Evolutionary conservation across 2,797 vertebrate genomes (phyloP).

Genomic region (Mionectes olivaceus): DNA sequence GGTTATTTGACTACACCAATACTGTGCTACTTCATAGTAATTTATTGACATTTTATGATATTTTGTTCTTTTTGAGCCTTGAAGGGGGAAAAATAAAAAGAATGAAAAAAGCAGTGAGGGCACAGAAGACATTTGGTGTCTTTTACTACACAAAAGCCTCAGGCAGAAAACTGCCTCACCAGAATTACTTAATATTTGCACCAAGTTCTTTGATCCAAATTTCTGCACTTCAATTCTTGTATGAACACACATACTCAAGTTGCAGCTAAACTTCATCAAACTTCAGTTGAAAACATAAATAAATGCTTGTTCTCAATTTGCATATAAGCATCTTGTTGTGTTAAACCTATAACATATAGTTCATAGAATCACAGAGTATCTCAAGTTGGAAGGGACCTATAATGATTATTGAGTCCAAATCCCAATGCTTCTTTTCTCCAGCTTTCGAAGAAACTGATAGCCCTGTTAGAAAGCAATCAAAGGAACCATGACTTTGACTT

Average conservation of each 20-base stretch:
- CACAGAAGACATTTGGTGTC: not conserved
- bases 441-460: not conserved
- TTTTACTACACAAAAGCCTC: not conserved
- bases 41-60: not conserved
- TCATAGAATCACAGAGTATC: not conserved
- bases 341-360: not conserved
- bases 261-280: not conserved
- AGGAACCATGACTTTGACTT: not conserved
- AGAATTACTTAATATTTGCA: not conserved
- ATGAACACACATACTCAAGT: not conserved
- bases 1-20: not conserved
- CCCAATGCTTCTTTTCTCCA: not conserved
- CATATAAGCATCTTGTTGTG: not conserved
- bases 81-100: not conserved
- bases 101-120: accelerated
- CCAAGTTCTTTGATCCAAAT: not conserved
- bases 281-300: not conserved
- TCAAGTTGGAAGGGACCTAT: not conserved
- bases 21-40: not conserved
- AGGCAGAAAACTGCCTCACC: not conserved
- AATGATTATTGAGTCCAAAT: not conserved
- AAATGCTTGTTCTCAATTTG: not conserved
- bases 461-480: not conserved
- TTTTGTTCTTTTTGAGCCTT: not conserved
- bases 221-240: not conserved